Conservation (phyloP, 1,140 invertebrate species). For the Saccostrea cuccullata region DNA sequence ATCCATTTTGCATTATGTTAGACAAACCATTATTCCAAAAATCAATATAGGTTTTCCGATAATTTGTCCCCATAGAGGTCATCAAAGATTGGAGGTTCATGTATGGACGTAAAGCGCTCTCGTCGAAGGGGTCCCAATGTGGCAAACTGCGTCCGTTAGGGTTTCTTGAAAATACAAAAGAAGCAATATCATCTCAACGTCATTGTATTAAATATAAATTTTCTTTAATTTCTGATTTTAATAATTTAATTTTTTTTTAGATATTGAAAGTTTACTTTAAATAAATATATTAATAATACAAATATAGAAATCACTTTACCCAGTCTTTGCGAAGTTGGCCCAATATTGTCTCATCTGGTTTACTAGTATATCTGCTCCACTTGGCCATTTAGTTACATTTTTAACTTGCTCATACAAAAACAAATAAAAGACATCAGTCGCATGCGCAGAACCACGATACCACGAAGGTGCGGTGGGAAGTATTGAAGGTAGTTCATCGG, state of each 20-base stretch:
- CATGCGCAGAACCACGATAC: constrained; percentile 22
- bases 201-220: too few relatives aligned
- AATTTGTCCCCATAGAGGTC: not conserved
- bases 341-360: constrained; percentile 30
- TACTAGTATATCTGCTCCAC: not conserved
- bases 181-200: not conserved
- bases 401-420: not conserved
- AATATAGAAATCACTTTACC: constrained; percentile 6
- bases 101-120: not conserved
- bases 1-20: not conserved
- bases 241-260: too few relatives aligned
- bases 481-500: not conserved
- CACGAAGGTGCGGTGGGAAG: not conserved
- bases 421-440: not conserved
- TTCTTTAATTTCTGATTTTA: too few relatives aligned
- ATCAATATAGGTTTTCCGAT: not conserved
- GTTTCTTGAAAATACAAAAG: not conserved
- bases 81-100: not conserved
- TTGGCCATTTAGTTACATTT: not conserved
- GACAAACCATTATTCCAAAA: not conserved
- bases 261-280: too few relatives aligned
- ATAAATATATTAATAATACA: too few relatives aligned
- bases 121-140: not conserved
- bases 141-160: constrained; percentile 1
- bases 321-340: constrained; percentile 44